Base-by-base conservation (phyloP, 2,113 vertebrate species). In the Cairina moschata region DNA sequence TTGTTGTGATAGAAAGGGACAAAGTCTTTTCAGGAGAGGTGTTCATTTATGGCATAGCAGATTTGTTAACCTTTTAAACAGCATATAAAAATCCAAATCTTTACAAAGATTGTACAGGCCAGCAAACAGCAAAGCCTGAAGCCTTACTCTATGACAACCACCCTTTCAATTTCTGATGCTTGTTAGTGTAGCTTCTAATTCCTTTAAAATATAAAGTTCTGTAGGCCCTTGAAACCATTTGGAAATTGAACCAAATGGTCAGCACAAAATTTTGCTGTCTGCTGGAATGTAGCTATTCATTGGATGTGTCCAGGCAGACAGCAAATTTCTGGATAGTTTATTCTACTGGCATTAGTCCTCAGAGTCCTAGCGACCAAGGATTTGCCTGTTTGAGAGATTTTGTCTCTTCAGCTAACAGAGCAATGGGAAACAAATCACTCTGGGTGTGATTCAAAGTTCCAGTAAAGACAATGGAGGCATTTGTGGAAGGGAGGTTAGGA, bases 381-480 rank as follows among this genome's bases (percentile, higher is more conserved):
- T 93, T 86, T 94, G 34, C 56, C 56, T 91, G 3, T 74, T 77
- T 90, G 69, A 86, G 69, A 88, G 54, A 78, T 84, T 89, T 81
- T 79, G n/a, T 83, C 52, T 91, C 76, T 90, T 93, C 80, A 93
- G 29, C 69, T 93, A 77, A 86, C 38, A 78, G 85, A 90, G 18
- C 68, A 92, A 58, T 60, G 44, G 58, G 60, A 69, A 92, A 81
- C 54, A 92, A 75, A 88, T 82, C 60, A 62, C 50, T 81, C 60
- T 82, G 90, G 62, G 80, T 84, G 40, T 81, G 38, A 76, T 95
- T 69, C 88, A 93, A 90, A 91, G 80, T 69, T 69, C 46, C 83
- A 69, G 42, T 75, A 78, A 86, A 94, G 60, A 93, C 93, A 94
- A 81, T 86, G 88, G 77, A 95, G 74, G 78, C 29, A 29, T 96